A percentile compares a stretch with the other conserved stretches of the same genome.
These are phyloP conservation scores for Macrosiphum euphorbiae DNA, from an alignment of 2,888 invertebrate genomes.

Conservation along the genomic window DNA sequence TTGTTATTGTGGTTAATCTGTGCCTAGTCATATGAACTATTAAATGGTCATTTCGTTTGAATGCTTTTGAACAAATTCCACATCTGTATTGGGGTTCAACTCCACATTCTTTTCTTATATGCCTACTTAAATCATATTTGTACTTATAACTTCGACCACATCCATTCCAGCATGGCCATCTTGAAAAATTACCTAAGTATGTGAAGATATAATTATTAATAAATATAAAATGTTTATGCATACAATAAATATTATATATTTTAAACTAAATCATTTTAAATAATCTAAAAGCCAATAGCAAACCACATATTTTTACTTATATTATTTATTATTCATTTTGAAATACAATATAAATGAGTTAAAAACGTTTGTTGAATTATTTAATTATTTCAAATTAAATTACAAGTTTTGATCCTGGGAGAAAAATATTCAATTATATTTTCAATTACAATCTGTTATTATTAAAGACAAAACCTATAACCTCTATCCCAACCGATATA, in stretches of 20 bases:
- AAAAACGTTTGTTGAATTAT: not conserved
- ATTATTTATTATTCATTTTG: not conserved
- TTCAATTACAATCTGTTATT: not conserved
- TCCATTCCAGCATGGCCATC: constrained; percentile 70
- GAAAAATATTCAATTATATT: not conserved
- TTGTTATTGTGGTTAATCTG: not conserved
- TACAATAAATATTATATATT: not conserved
- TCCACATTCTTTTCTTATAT: constrained; percentile 73
- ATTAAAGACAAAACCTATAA: not conserved
- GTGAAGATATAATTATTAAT: constrained; percentile 18
- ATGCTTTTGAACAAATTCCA: constrained; percentile 51
- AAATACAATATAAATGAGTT: not conserved
- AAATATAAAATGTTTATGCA: not conserved
- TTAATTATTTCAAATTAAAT: not conserved
- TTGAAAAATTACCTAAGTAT: not conserved
- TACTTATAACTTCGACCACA: constrained; percentile 83
- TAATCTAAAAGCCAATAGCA: not conserved
- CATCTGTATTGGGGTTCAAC: constrained; percentile 70
- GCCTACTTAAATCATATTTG: constrained; percentile 80
- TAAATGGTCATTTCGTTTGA: constrained; percentile 41
- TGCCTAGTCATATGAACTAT: not conserved
- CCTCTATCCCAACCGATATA: not conserved
- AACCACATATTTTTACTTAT: not conserved
- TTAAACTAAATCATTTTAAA: not conserved
- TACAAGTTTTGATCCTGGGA: not conserved